phyloP scores from a whole-genome alignment of 2,888 invertebrate species.

The Phaonia tiefii region DNA sequence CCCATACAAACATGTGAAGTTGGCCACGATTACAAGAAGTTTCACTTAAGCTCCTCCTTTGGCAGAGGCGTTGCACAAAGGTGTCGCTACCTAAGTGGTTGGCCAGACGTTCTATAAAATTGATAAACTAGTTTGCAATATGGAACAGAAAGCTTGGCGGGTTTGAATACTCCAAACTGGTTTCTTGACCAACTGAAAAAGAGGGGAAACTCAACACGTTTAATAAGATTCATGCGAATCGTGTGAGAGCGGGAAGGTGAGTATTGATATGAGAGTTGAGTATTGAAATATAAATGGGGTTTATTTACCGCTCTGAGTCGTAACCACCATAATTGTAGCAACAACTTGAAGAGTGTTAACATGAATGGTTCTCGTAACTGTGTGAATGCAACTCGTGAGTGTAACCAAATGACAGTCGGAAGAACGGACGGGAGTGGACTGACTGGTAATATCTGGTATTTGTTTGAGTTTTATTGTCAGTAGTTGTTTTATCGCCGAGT shows the following conservation, averaged over 20 bases:
- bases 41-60: conserved; percentile 57
- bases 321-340: conserved; percentile 31
- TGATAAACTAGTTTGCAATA: conserved; percentile 50
- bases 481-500: conserved; percentile 41
- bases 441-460: neutral
- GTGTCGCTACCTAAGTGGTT: conserved; percentile 33
- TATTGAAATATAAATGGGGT: conserved; percentile 11
- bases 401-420: neutral
- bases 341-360: conserved; percentile 21
- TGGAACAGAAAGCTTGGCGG: conserved; percentile 24
- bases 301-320: conserved; percentile 38
- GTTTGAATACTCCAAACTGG: conserved; percentile 53
- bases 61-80: conserved; percentile 41
- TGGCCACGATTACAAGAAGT: conserved; percentile 49
- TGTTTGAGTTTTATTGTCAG: conserved; percentile 45
- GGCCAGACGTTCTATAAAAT: neutral
- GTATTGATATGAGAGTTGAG: neutral
- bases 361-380: conserved; percentile 14
- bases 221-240: neutral
- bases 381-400: neutral
- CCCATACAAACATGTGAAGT: conserved; percentile 9
- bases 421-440: neutral
- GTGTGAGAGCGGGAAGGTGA: neutral
- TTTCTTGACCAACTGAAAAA: conserved; percentile 35
- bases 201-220: conserved; percentile 62